Evolutionary conservation across 2,797 vertebrate species (phyloP), one percentile per base, ranked within the genome.

Genomic region (Trachops cirrhosus): DNA sequence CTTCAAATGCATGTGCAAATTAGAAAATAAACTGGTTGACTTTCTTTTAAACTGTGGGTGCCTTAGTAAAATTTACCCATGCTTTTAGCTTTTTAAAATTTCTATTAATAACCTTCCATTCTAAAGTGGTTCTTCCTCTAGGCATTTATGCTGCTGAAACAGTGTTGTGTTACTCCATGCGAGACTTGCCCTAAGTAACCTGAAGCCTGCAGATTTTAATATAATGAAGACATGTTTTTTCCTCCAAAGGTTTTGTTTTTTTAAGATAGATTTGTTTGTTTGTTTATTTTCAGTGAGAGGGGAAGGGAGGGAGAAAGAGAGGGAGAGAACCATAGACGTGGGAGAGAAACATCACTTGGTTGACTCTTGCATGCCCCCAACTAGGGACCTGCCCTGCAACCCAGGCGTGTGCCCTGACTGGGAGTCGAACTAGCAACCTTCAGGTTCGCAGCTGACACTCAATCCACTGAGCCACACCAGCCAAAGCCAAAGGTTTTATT

Each of bases 141-240:
- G 59, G 77, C 19, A 50, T 78, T 91, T 80, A 64, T 67, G 86
- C 26, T 79, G 80, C 78, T 70, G 19, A 95, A 84, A 93, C 15
- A 85, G 21, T 44, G 5, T 52, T 52, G 14, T 48, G 10, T 50
- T 73, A 77, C 52, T 83, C 44, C 57, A 57, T 57, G 37, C 41
- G 79, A 87, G 37, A 32, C 16, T 85, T 78, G 48, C 57, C 48
- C 89, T 77, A 67, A 88, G 71, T 85, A 88, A 89, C 74, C 48
- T 67, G 12, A 86, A 88, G 73, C 18, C 71, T 48, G 34, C 44
- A 95, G 46, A 93, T 92, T 96, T 92, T 95, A 96, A 96, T 94
- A 96, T 91, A 97, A 97, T 57, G 26, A 94, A 87, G 68, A 59
- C 9, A 73, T 73, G 22, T 62, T 83, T 93, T 93, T 85, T 68